Base-by-base conservation (phyloP, 2,888 invertebrate species). In the Ectropis crepuscularia region DNA sequence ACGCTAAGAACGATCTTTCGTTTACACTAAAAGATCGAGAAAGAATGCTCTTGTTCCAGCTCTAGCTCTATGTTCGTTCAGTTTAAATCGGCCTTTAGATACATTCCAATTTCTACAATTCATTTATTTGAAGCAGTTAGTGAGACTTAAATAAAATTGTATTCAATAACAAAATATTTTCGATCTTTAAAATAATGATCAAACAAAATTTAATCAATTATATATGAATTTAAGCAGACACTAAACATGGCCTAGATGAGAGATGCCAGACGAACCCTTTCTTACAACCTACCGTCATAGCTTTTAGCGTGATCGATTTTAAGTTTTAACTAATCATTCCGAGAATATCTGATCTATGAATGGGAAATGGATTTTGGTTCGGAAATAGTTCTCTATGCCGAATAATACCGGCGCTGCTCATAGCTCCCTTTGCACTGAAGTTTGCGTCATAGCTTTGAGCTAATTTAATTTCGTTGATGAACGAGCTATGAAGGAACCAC, bases 281-380 rank as follows among this genome's bases (percentile, higher is more conserved):
- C 9, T 41, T 12, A 36, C 6, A 41, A 11, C 7, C 10, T 12
- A 16, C 6, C 37, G 50, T 16, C 37, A n/a, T 42, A 45, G 39
- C 16, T 11, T 28, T 49, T 37, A 48, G 39, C 42, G 28, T 16
- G 47, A 39, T 53, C 12, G 12, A 57, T 47, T 51, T 55, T 61
- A 61, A 57, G 51, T 46, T 57, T 45, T 55, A 51, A 62, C 28
- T 11, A 41, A 46, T n/a, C n/a, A n/a, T 63, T 59, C 63, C 54
- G n/a, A 16, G 63, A 59, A 58, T 63, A 57, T 6, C 12, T 49
- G 43, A 42, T 16, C 43, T 53, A 54, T 58, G 63, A 63, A 58
- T 63, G 63, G 36, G 36, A 41, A 39, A 11, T 49, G 45, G 36
- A 57, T 51, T 46, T 47, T 50, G 45, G 12, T 58, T 58, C 53